Percentiles rank a stretch among this genome's conserved stretches.
phyloP scores from a whole-genome alignment of 2,888 invertebrate species.

The Apamea epomidion region DNA sequence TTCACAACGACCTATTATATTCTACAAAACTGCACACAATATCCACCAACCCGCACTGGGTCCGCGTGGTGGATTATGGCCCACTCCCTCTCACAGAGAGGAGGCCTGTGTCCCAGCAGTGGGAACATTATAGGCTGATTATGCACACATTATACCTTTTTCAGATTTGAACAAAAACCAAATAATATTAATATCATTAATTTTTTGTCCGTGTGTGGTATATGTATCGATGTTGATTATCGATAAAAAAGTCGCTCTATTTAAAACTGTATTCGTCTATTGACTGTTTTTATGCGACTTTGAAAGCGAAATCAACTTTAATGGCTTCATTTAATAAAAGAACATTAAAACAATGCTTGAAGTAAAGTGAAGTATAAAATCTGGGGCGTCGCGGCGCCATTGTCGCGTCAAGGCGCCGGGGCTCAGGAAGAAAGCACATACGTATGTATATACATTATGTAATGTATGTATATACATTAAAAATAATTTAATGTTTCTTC shows the following conservation, averaged over 20 bases:
- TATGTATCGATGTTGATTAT: not conserved
- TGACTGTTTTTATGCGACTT: not conserved
- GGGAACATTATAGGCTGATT: too few species aligned
- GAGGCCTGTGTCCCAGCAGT: too few species aligned
- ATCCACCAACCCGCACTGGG: not conserved
- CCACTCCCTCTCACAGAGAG: too few species aligned
- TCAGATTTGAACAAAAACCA: too few species aligned
- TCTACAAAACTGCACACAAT: not conserved
- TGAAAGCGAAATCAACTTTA: not conserved
- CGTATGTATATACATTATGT: too few species aligned
- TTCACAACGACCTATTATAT: not conserved
- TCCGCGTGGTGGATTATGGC: too few species aligned
- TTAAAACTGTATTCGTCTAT: not conserved
- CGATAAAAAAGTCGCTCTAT: not conserved
- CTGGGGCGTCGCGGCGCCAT: slow-evolving; percentile 54
- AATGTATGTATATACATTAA: slow-evolving; percentile 40
- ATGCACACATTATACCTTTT: not conserved
- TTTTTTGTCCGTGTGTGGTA: not conserved
- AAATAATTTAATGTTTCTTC: slow-evolving; percentile 34
- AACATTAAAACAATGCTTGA: slow-evolving; percentile 41
- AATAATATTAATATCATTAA: not conserved
- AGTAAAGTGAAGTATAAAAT: slow-evolving; percentile 42
- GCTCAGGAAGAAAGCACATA: slow-evolving; percentile 33
- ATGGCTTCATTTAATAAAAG: slow-evolving; percentile 30
- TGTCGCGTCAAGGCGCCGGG: slow-evolving; percentile 20